These are phyloP conservation scores for Hirtodrosophila confusa DNA, from an alignment of 2,888 invertebrate species.

Conservation along the genomic window DNA sequence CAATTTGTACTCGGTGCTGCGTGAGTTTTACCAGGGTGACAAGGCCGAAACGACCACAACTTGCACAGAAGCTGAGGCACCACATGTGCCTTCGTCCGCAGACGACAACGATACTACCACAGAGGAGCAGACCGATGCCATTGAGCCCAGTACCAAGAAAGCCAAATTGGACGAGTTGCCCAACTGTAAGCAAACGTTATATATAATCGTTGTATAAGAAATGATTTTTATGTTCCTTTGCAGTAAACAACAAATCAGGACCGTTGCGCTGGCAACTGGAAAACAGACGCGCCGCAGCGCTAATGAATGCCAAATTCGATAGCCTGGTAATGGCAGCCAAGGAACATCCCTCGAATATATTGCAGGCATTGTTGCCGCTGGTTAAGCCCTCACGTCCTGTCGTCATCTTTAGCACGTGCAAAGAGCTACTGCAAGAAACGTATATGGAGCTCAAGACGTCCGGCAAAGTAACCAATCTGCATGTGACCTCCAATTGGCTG, in stretches of 20 bases:
- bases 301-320: conserved; percentile 88
- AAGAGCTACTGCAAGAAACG: conserved; percentile 93
- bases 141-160: conserved; percentile 69
- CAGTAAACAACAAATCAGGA: conserved; percentile 41
- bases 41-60: not conserved
- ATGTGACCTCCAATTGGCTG: conserved; percentile 93
- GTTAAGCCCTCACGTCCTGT: conserved; percentile 92
- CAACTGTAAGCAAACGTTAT: conserved; percentile 15
- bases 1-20: conserved; percentile 90
- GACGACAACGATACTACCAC: conserved; percentile 23
- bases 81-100: not conserved
- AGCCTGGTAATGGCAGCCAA: conserved; percentile 91
- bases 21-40: conserved; percentile 88
- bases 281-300: conserved; percentile 87
- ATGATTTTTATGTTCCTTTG: not conserved
- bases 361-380: conserved; percentile 90
- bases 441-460: conserved; percentile 91
- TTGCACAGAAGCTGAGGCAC: not conserved
- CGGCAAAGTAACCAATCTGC: conserved; percentile 89
- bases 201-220: not conserved
- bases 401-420: conserved; percentile 91
- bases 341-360: conserved; percentile 93
- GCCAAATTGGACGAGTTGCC: conserved; percentile 51
- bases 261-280: conserved; percentile 88
- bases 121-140: conserved; percentile 42